These are phyloP conservation scores for Harpegnathos saltator DNA, from an alignment of 1,140 invertebrate species.

Conservation along the genomic window DNA sequence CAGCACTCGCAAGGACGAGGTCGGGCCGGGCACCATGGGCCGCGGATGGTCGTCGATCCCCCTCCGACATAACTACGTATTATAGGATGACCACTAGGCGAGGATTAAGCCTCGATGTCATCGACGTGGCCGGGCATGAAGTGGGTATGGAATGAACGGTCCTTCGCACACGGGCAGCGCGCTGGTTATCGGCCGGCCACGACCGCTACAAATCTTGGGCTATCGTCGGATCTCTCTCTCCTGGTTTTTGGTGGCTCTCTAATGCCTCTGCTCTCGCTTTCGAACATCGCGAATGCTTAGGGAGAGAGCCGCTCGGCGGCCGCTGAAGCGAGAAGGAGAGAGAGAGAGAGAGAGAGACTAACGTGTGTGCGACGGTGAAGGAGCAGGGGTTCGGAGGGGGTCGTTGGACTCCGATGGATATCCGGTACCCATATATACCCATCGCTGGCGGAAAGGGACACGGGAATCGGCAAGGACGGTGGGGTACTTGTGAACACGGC, in stretches of 20 bases:
- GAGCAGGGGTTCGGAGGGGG: neutral
- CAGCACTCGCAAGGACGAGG: slow-evolving; percentile 2
- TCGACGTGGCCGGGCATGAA: slow-evolving; percentile 62
- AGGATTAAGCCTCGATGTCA: slow-evolving; percentile 73
- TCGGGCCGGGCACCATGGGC: slow-evolving; percentile 27
- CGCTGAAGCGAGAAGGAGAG: neutral
- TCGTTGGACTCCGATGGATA: slow-evolving; percentile 57
- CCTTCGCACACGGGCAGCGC: slow-evolving; percentile 59
- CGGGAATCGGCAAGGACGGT: slow-evolving; percentile 49
- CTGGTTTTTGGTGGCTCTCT: slow-evolving; percentile 82
- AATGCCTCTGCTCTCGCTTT: slow-evolving; percentile 78
- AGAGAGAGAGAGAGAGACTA: neutral
- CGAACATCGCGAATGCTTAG: slow-evolving; percentile 42
- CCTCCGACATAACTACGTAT: slow-evolving; percentile 58
- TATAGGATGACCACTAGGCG: slow-evolving; percentile 61
- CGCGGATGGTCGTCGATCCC: slow-evolving; percentile 55
- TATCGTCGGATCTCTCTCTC: slow-evolving; percentile 84
- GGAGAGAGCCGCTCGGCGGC: neutral
- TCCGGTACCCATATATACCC: slow-evolving; percentile 63
- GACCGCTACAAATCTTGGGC: slow-evolving; percentile 82
- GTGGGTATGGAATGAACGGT: slow-evolving; percentile 59
- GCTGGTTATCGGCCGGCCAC: slow-evolving; percentile 82
- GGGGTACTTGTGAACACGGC: slow-evolving; percentile 35
- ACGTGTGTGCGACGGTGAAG: neutral
- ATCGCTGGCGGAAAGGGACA: slow-evolving; percentile 55